phyloP scores from a whole-genome alignment of 2,888 invertebrate genomes.

The Conomelus anceps region DNA sequence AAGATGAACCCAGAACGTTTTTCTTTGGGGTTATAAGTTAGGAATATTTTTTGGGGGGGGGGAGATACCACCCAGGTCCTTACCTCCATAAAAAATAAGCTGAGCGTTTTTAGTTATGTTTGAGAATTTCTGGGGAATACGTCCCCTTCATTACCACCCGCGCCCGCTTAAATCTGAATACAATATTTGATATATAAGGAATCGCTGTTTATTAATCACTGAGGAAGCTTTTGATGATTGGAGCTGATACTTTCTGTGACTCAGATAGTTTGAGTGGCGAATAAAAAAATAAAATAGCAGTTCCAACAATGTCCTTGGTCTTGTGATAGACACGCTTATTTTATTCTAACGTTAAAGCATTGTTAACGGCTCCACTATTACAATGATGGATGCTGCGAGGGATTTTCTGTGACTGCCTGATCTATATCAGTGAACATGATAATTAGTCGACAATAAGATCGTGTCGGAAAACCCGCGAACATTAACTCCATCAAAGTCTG shows the following conservation, averaged over 20 bases:
- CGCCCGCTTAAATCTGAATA: no score
- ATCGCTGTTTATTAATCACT: no score
- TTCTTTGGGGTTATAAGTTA: no score
- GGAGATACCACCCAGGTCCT: no score
- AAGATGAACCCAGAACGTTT: no score
- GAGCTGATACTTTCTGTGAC: background rate
- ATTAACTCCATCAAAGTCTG: background rate
- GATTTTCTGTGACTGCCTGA: background rate
- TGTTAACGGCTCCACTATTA: background rate
- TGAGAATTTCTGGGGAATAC: no score
- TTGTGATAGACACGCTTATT: background rate
- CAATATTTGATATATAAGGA: no score
- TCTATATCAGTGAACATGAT: background rate
- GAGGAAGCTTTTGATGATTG: no score
- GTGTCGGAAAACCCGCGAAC: background rate
- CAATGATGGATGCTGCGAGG: background rate
- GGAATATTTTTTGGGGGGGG: no score
- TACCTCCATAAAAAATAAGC: no score
- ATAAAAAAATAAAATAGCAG: background rate
- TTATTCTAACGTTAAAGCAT: background rate
- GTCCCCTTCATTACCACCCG: no score
- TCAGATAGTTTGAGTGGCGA: background rate
- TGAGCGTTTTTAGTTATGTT: no score
- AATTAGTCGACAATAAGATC: background rate
- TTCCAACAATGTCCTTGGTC: background rate